Evolutionary conservation across 1,140 invertebrate species (phyloP), one percentile per base, ranked within the genome.

Genomic region (Planococcus citri): DNA sequence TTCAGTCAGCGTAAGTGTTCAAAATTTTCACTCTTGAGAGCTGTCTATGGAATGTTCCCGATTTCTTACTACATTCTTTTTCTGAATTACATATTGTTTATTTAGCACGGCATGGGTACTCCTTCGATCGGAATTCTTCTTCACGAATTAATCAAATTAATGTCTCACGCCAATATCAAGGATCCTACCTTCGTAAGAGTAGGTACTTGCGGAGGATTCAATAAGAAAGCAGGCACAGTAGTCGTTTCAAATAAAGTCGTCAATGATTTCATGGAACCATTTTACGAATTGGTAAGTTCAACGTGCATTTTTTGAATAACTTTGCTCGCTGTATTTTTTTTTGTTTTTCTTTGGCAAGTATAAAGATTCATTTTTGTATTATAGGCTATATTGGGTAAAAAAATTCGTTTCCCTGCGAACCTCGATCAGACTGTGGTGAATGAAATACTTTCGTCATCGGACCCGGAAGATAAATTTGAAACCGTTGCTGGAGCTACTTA

Each of bases 1-100:
- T 0, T 92, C 87, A 72, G 86, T 95, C 70, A 94, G 91, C 78
- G 94, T 95, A 83, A 90, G 90, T 89, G 24, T 22, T 10, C 20
- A 6, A 4, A 51, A 51, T 51, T 51, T 51, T 51, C 10, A 6
- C 12, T 51, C 2, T 51, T n/a, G 3, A 51, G 41, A 51, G n/a
- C 2, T 51, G 2, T 51, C 41, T 37, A 37, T 37, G 6, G 14
- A 37, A 14, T 37, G 33, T 37, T 37, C 33, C 33, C 6, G 6
- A 6, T 37, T 8, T 14, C 33, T 37, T 8, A 37, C 14, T 14
- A 14, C 33, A 8, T 14, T 6, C 14, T 8, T 14, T 37, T 37
- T 37, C 33, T 37, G 6, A 37, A 37, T 8, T 37, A 6, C 33
- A n/a, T n/a, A n/a, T 37, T 37, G 33, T 6, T 14, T 37, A 37